Evolutionary conservation across 2,888 invertebrate genomes (phyloP), one percentile per base, ranked within the genome.

Genomic region (Melangyna quadrimaculata): DNA sequence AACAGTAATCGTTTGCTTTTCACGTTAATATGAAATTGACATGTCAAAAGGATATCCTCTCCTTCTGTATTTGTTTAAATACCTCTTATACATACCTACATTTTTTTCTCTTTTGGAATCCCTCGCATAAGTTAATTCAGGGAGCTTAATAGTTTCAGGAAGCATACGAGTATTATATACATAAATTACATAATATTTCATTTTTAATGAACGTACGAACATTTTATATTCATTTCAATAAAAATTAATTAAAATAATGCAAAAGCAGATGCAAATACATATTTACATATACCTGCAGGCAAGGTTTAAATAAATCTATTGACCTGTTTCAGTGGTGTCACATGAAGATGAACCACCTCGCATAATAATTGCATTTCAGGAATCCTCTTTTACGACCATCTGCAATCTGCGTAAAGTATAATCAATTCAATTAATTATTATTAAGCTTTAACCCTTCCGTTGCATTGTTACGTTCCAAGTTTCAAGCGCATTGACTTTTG

Each of bases 211-310:
- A 63, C 72, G 71, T 22, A 63, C 32, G 45, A 32, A 65, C 65
- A 65, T 65, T 61, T 70, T 73, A 53, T 74, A 74, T 61, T 63
- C 19, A 61, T 69, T 70, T 75, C 40, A 80, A 75, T 75, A 63
- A 75, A 80, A 81, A 57, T 75, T 71, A 71, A 81, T 81, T 75
- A 81, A 81, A 81, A 45, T 55, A 63, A 74, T 63, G 55, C 69
- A 53, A 53, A 59, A 22, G 40, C 40, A 65, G 37, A 17, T 37
- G 32, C 48, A 65, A 48, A 65, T 65, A n/a, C n/a, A n/a, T n/a
- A n/a, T n/a, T n/a, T n/a, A n/a, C n/a, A n/a, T n/a, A n/a, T n/a
- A 29, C 8, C 27, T 29, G 35, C 65, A 74, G 40, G 35, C 69
- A 57, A 5, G n/a, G n/a, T n/a, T n/a, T n/a, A 35, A 32, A 35